Conservation (phyloP, 2,888 invertebrate species). For the Nomada fucata region DNA sequence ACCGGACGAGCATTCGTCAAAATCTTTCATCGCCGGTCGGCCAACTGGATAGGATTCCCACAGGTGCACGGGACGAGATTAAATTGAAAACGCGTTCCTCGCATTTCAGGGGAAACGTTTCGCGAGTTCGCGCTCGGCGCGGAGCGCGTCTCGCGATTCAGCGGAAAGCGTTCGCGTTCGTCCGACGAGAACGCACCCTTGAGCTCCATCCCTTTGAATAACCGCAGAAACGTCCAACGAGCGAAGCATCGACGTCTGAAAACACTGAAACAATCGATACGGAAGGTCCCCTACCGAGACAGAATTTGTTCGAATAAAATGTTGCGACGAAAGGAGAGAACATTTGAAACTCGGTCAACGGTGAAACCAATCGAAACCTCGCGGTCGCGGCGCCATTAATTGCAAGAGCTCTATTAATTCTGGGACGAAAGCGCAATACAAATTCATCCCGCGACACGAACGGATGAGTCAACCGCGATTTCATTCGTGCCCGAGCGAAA, state of each 20-base stretch:
- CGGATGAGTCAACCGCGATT: constrained; percentile 67
- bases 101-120: constrained; percentile 4
- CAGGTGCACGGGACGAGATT: constrained; percentile 15
- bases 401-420: too few species aligned
- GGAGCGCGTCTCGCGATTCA: background rate
- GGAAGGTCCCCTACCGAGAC: too few species aligned
- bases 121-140: background rate
- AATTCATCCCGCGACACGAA: constrained; percentile 26
- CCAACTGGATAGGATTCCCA: constrained; percentile 21
- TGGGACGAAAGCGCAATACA: background rate
- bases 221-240: background rate
- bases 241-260: too few species aligned
- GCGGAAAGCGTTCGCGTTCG: background rate
- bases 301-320: background rate
- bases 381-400: too few species aligned
- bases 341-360: too few species aligned
- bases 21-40: constrained; percentile 55
- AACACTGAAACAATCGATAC: background rate
- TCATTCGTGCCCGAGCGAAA: constrained; percentile 58
- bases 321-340: background rate
- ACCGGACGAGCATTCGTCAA: constrained; percentile 56
- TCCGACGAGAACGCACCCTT: background rate
- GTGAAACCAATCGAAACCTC: too few species aligned
- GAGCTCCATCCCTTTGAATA: background rate
- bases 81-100: constrained; percentile 45